Evolutionary conservation across 2,888 invertebrate species (phyloP).

Genomic region (Abrostola triplasia): DNA sequence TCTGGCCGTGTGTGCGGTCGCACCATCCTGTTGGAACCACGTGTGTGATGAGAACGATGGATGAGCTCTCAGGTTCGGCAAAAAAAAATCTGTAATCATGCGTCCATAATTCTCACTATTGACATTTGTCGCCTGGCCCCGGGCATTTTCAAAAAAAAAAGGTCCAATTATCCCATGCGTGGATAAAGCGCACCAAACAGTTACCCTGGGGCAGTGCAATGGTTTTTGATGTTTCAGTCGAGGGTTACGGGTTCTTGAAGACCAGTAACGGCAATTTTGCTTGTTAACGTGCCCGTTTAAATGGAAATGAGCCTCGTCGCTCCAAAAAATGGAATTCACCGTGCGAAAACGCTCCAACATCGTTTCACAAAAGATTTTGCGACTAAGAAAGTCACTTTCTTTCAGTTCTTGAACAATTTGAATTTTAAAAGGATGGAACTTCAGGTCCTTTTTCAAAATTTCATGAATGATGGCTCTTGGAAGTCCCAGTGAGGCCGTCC

Average conservation of each 20-base stretch:
- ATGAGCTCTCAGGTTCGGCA: constrained; percentile 44
- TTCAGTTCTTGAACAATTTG: constrained; percentile 44
- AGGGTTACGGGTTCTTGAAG: constrained; percentile 16
- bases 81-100: constrained; percentile 48
- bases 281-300: constrained; percentile 29
- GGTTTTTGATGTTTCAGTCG: constrained; percentile 46
- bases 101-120: constrained; percentile 37
- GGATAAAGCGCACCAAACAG: constrained; percentile 52
- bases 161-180: constrained; percentile 37
- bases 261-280: constrained; percentile 18
- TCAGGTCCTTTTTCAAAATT: constrained; percentile 39
- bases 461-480: constrained; percentile 30
- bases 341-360: constrained; percentile 17
- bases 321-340: constrained; percentile 21
- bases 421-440: constrained; percentile 40
- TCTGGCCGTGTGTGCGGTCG: constrained; percentile 30
- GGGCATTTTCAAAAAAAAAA: constrained; percentile 49
- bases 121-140: constrained; percentile 36
- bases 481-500: constrained; percentile 29
- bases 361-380: constrained; percentile 24
- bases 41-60: constrained; percentile 36
- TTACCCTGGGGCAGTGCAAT: constrained; percentile 41
- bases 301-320: constrained; percentile 29
- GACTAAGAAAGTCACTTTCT: constrained; percentile 33
- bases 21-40: constrained; percentile 48